These are phyloP conservation scores for Andrena flavipes DNA, from an alignment of 2,888 invertebrate genomes.

Conservation along the genomic window DNA sequence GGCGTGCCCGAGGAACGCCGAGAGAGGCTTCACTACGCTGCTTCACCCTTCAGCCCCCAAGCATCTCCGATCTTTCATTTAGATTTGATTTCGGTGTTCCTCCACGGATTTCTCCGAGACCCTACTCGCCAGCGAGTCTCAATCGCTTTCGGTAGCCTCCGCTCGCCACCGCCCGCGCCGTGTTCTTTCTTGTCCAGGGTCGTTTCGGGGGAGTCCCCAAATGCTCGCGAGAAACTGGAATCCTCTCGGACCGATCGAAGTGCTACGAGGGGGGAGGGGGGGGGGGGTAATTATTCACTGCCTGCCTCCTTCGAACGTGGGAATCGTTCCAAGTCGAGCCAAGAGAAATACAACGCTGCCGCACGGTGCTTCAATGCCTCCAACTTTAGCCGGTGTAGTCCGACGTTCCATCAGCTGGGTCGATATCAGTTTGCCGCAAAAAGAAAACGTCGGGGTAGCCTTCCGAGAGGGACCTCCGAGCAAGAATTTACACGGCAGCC, in stretches of 20 bases:
- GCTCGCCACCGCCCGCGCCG: too few species aligned
- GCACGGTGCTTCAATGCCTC: not conserved
- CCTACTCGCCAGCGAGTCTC: conserved; percentile 21
- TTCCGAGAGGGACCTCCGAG: conserved; percentile 22
- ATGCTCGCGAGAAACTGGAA: conserved; percentile 12
- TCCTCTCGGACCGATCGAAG: not conserved
- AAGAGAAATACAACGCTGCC: too few species aligned
- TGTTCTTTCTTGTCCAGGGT: conserved; percentile 24
- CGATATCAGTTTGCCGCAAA: too few species aligned
- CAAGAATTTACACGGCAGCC: conserved; percentile 36
- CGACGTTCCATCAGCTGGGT: too few species aligned
- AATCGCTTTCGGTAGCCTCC: conserved; percentile 53
- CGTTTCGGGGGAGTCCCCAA: not conserved
- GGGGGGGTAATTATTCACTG: conserved; percentile 2
- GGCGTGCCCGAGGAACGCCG: conserved; percentile 62
- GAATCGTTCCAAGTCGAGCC: not conserved
- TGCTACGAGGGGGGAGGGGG: not conserved
- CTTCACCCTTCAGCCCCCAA: conserved; percentile 29
- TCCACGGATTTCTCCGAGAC: conserved; percentile 22
- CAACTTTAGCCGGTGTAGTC: too few species aligned
- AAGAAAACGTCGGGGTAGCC: not conserved
- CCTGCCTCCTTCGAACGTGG: not conserved
- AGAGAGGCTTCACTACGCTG: conserved; percentile 54
- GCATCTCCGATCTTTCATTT: conserved; percentile 70
- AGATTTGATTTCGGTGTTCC: conserved; percentile 69